A percentile compares a stretch with the other conserved stretches of the same genome.
Conservation (phyloP, 2,888 invertebrate genomes). For the Parasteatoda lunata region DNA sequence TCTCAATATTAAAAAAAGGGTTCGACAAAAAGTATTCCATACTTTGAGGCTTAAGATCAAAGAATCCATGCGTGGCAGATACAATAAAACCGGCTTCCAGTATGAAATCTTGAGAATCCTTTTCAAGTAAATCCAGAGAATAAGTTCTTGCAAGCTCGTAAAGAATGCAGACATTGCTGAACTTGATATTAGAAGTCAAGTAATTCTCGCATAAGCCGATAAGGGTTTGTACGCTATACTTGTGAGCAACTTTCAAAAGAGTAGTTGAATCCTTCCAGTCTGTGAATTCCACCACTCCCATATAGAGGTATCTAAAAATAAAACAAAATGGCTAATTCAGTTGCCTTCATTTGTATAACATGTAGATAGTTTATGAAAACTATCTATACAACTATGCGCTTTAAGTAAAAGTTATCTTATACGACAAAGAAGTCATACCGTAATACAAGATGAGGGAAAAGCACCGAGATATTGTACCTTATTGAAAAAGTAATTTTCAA, state of each 20-base stretch:
- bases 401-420: too few relatives aligned
- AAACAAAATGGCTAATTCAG: neutral
- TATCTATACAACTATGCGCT: too few relatives aligned
- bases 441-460: too few relatives aligned
- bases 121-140: conserved; percentile 2
- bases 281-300: conserved; percentile 20
- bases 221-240: conserved; percentile 36
- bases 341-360: too few relatives aligned
- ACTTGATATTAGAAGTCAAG: neutral
- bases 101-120: conserved; percentile 1
- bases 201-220: conserved; percentile 19
- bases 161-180: conserved; percentile 32
- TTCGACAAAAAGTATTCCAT: conserved; percentile 22
- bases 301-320: conserved; percentile 34
- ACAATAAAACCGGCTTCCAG: conserved; percentile 37
- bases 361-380: too few relatives aligned
- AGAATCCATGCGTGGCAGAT: conserved; percentile 39
- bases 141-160: conserved; percentile 37
- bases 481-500: too few relatives aligned
- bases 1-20: conserved; percentile 27
- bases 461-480: too few relatives aligned
- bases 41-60: conserved; percentile 6
- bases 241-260: conserved; percentile 39
- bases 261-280: conserved; percentile 21
- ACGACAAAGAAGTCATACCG: too few relatives aligned